Conservation (phyloP, 1,140 invertebrate species). For the Achatina immaculata region DNA sequence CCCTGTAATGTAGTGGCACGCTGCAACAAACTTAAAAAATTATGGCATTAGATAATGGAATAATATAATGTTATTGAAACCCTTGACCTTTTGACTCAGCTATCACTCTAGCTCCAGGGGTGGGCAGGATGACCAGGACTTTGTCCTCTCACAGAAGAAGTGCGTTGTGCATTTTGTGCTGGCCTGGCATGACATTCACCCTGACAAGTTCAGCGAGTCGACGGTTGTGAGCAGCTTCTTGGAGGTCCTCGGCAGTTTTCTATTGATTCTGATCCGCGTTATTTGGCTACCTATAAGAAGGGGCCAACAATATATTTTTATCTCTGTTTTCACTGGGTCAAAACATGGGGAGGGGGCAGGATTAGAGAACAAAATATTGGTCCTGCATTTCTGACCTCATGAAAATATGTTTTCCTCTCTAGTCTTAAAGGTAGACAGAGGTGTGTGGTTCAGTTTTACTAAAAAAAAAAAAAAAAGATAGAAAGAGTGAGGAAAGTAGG, state of each 20-base stretch:
- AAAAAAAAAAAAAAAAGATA: too few relatives aligned
- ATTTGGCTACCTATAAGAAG: background rate
- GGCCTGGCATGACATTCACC: slow-evolving; percentile 81
- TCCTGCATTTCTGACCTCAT: too few relatives aligned
- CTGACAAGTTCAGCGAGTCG: slow-evolving; percentile 84
- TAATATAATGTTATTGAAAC: background rate
- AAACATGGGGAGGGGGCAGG: background rate
- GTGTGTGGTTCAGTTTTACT: too few relatives aligned
- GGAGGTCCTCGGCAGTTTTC: slow-evolving; percentile 74
- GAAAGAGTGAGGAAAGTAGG: too few relatives aligned
- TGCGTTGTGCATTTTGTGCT: slow-evolving; percentile 85
- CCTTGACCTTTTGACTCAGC: background rate
- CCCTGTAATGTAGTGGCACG: too few relatives aligned
- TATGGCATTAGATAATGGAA: too few relatives aligned
- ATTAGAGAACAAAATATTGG: background rate
- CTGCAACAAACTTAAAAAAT: too few relatives aligned
- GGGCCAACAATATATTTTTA: background rate
- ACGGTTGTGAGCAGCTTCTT: slow-evolving; percentile 80
- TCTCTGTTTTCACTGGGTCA: background rate
- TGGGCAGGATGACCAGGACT: slow-evolving; percentile 78
- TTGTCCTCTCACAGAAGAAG: slow-evolving; percentile 81
- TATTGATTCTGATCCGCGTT: too few relatives aligned
- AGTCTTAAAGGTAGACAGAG: too few relatives aligned
- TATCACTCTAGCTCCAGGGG: slow-evolving; percentile 52
- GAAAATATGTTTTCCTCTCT: too few relatives aligned